Evolutionary conservation across 1,140 invertebrate species (phyloP).

Genomic region (Acyrthosiphon pisum): DNA sequence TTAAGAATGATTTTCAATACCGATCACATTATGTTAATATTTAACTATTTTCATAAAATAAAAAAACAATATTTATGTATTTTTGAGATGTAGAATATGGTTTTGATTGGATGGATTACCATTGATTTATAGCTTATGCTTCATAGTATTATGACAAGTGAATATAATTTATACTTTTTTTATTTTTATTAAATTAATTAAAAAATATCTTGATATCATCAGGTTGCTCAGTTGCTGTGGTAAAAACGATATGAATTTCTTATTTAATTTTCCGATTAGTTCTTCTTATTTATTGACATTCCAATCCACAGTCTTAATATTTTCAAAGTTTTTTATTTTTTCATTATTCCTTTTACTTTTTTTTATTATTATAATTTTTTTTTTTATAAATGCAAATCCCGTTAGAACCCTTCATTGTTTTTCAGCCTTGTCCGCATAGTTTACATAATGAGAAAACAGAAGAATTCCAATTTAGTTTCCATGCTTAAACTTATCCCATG

Average conservation of each 20-base stretch:
- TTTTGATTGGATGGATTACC: not conserved
- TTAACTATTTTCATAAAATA: not conserved
- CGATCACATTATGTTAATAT: not conserved
- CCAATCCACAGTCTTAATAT: constrained; percentile 25
- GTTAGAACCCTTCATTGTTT: constrained; percentile 50
- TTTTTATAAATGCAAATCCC: constrained; percentile 41
- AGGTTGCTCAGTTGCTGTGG: not conserved
- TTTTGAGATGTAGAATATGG: not conserved
- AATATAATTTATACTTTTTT: not conserved
- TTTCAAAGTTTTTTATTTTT: constrained; percentile 36
- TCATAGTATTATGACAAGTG: not conserved
- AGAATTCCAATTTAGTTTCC: constrained; percentile 51
- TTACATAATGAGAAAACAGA: constrained; percentile 50
- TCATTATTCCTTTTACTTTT: constrained; percentile 39
- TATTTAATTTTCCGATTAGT: constrained; percentile 34
- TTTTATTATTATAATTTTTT: constrained; percentile 43
- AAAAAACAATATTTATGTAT: too few species aligned
- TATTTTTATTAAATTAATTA: not conserved
- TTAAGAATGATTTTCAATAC: not conserved
- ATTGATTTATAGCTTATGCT: not conserved
- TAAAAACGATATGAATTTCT: constrained; percentile 30
- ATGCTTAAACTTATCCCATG: constrained; percentile 26
- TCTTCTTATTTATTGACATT: constrained; percentile 51
- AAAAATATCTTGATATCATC: constrained; percentile 28
- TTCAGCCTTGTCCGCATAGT: constrained; percentile 47